Base-by-base conservation (phyloP, 2,113 vertebrate species). In the Cariama cristata region DNA sequence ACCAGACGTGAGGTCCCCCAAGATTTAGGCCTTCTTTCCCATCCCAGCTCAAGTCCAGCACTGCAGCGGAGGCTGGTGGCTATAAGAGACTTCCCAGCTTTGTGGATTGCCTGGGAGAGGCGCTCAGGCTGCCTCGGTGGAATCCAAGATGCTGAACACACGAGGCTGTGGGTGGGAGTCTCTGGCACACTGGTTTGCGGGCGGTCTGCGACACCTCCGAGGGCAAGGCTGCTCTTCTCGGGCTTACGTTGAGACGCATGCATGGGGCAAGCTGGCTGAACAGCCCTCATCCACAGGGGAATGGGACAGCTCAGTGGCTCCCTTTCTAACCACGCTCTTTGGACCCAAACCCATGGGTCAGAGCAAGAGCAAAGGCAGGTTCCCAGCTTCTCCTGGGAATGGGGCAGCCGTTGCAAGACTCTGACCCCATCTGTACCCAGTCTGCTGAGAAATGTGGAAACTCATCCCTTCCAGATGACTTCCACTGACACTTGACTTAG, bases 191-290 rank as follows among this genome's bases (percentile, higher is more conserved):
- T 19, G 26, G 9, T 74, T 92, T 56, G 55, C n/a, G 56, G 30
- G 30, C 27, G 49, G n/a, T 21, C 55, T 62, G 47, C 1, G 4
- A 60, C 8, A 50, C 13, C 11, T 69, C 49, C 45, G 30, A 22
- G 15, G 44, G 8, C 7, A 35, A 69, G 63, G 38, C 20, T 40
- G 45, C 20, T 49, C 12, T 49, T 86, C 47, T 40, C 7, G 9
- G 16, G 40, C 74, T 47, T 45, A 38, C 28, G 12, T 2, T 1
- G 2, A 40, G 50, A 73, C 11, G 11, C 30, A 42, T 1, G 0
- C 8, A 7, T 8, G 16, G 21, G 27, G 23, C 32, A 35, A 60
- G 35, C 14, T 8, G 38, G 27, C 17, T 68, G 28, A 62, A 68
- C 49, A 79, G 40, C 44, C 60, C 22, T 19, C n/a, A 28, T 11